Evolutionary conservation across 2,113 vertebrate genomes (phyloP).

Genomic region (Ictalurus furcatus): DNA sequence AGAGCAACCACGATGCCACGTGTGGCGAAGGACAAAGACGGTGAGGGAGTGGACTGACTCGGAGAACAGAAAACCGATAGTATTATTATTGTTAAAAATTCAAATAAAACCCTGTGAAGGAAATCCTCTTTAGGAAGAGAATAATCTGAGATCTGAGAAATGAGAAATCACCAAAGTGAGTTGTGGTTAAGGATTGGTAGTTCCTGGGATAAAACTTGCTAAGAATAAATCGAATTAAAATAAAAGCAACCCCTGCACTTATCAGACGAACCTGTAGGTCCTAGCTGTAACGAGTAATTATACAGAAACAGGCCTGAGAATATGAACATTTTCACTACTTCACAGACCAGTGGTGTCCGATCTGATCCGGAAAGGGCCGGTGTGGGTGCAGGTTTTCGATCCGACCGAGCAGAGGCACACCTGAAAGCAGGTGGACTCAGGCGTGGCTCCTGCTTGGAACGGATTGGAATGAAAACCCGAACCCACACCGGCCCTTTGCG

Average conservation of each 20-base stretch:
- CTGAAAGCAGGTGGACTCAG: too few relatives aligned
- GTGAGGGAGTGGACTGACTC: conserved; percentile 34
- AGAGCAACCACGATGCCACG: conserved; percentile 22
- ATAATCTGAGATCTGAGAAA: conserved; percentile 24
- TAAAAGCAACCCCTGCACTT: conserved; percentile 67
- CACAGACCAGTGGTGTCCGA: not conserved
- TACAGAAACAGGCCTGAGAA: conserved; percentile 11
- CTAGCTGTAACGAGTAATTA: conserved; percentile 58
- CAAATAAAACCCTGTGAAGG: conserved; percentile 16
- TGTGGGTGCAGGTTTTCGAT: too few relatives aligned
- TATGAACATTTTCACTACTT: not conserved
- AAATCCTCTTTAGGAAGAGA: conserved; percentile 16
- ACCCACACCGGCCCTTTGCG: too few relatives aligned
- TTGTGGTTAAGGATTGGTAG: conserved; percentile 12
- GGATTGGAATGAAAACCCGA: too few relatives aligned
- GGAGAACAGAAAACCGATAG: conserved; percentile 10
- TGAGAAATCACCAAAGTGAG: conserved; percentile 23
- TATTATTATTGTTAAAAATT: not conserved
- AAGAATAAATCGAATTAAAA: not conserved
- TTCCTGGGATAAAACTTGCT: not conserved
- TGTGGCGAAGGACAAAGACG: conserved; percentile 37
- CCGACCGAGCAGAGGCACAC: too few relatives aligned
- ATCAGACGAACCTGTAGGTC: conserved; percentile 62
- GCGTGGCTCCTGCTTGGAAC: too few relatives aligned
- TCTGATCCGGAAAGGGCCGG: too few relatives aligned